Percentiles rank a stretch among this genome's conserved stretches.
Conservation (phyloP, 2,113 vertebrate species). For the Bungarus multicinctus region DNA sequence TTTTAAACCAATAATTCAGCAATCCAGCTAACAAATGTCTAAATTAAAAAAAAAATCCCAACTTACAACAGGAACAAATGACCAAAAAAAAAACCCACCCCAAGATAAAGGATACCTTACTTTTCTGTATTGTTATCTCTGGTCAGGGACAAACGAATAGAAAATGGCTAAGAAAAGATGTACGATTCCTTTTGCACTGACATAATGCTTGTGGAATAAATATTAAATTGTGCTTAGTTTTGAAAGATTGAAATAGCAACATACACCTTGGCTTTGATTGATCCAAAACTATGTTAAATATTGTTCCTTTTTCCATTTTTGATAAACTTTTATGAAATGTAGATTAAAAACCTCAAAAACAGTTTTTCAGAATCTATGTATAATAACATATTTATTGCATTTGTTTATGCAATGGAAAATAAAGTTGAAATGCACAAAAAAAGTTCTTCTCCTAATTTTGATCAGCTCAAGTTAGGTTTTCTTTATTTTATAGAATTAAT, state of each 20-base stretch:
- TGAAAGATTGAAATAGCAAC: slow-evolving; percentile 1
- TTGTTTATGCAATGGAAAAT: not conserved
- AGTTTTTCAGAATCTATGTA: not conserved
- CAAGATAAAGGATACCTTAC: not conserved
- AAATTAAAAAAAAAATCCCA: not conserved
- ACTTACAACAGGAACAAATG: not conserved
- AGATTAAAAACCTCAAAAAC: not conserved
- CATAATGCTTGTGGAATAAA: slow-evolving; percentile 14
- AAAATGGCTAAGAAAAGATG: not conserved
- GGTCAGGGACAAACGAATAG: not conserved
- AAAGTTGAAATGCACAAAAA: not conserved
- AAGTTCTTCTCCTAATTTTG: not conserved
- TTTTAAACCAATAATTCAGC: not conserved
- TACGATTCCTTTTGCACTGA: not conserved
- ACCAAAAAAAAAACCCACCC: not conserved
- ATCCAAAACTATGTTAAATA: not conserved
- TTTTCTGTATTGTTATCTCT: not conserved
- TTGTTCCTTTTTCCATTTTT: not conserved
- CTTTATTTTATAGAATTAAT: not conserved
- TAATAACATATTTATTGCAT: not conserved
- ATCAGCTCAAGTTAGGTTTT: not conserved
- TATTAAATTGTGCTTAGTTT: not conserved
- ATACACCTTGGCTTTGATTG: not conserved
- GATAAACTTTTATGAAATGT: not conserved
- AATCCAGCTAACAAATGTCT: not conserved